Evolutionary conservation across 2,888 invertebrate genomes (phyloP).

Genomic region (Vannuccia rotundouncinata): DNA sequence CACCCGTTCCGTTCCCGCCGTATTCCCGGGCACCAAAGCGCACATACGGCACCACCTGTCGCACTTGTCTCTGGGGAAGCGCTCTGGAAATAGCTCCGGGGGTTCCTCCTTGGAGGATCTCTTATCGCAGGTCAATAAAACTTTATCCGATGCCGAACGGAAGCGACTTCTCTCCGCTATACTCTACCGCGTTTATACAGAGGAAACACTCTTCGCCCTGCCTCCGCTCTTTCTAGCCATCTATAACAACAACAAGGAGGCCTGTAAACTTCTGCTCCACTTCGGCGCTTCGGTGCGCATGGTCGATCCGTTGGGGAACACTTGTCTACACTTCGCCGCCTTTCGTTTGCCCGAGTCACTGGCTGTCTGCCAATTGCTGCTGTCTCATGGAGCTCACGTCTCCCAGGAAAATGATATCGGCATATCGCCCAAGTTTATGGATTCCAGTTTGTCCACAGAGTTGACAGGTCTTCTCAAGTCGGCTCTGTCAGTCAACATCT

Average conservation of each 20-base stretch:
- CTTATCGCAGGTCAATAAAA: not conserved
- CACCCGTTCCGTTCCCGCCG: not conserved
- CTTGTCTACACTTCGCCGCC: not conserved
- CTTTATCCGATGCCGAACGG: not conserved
- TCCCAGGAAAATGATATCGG: conserved; percentile 1
- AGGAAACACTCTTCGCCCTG: not conserved
- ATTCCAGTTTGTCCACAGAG: not conserved
- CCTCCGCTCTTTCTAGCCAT: not conserved
- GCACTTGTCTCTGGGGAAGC: not conserved
- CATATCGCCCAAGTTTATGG: not conserved
- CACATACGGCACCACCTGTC: not conserved
- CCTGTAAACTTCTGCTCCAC: not conserved
- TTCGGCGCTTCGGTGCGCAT: not conserved
- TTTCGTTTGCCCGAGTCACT: not conserved
- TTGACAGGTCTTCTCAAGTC: not conserved
- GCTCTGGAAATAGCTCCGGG: not conserved
- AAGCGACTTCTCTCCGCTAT: not conserved
- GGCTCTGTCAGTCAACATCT: not conserved
- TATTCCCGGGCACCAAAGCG: not conserved
- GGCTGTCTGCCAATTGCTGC: not conserved
- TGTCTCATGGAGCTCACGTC: not conserved
- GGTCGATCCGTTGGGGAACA: not conserved
- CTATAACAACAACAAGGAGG: conserved; percentile 1
- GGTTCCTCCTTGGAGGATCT: not conserved
- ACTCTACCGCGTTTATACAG: not conserved